A percentile compares a stretch with the other conserved stretches of the same genome.
These are phyloP conservation scores for Parascotia fuliginaria DNA, from an alignment of 2,888 invertebrate genomes.

Conservation along the genomic window DNA sequence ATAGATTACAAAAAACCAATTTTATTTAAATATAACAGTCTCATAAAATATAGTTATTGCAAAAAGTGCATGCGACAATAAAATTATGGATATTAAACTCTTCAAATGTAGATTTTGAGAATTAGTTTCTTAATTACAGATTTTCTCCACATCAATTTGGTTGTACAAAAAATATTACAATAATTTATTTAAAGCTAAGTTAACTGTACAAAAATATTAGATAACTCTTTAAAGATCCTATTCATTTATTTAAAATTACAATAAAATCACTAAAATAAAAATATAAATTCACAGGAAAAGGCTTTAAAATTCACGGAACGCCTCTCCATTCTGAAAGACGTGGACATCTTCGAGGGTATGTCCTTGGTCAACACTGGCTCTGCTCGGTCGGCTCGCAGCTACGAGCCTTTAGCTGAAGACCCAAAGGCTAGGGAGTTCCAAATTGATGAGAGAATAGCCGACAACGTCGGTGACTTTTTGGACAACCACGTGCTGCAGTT, in stretches of 20 bases:
- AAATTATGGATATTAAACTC: too few species aligned
- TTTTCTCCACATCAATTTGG: too few species aligned
- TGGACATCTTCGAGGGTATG: constrained; percentile 83
- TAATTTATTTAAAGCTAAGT: too few species aligned
- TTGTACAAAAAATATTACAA: too few species aligned
- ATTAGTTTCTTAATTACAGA: too few species aligned
- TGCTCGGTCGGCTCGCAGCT: constrained; percentile 77
- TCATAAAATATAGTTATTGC: too few species aligned
- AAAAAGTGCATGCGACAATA: too few species aligned
- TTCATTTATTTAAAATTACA: neutral
- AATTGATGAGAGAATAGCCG: constrained; percentile 75
- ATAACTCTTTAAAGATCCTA: neutral
- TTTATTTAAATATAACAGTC: too few species aligned
- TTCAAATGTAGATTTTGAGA: too few species aligned
- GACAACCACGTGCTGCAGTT: constrained; percentile 80
- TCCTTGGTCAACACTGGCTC: constrained; percentile 80
- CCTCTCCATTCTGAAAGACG: constrained; percentile 82
- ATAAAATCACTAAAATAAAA: constrained; percentile 3
- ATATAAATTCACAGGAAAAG: constrained; percentile 79
- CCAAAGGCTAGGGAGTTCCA: constrained; percentile 76
- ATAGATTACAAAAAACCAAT: too few species aligned
- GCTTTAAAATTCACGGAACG: constrained; percentile 86
- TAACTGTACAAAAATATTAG: too few species aligned
- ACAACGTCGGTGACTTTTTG: constrained; percentile 76
- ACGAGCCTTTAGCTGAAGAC: constrained; percentile 74